Percentiles rank a stretch among this genome's conserved stretches.
Evolutionary conservation across 1,140 invertebrate genomes (phyloP).

Genomic region (Harlomillsia oculata): DNA sequence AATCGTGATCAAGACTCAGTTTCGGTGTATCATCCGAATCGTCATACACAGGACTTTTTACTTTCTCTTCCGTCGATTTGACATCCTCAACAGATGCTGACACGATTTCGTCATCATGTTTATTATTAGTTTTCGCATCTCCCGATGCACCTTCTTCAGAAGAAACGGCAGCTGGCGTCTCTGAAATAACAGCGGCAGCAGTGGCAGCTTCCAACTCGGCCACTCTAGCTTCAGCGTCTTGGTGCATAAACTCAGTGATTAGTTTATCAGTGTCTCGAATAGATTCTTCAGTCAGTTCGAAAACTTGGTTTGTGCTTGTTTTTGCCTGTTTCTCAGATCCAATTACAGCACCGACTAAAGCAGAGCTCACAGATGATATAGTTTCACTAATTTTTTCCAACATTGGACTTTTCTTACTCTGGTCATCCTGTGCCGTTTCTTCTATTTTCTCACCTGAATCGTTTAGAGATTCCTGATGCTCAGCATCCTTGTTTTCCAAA

Average conservation of each 20-base stretch:
- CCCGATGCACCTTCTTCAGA: too few relatives aligned
- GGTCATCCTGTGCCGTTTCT: background rate
- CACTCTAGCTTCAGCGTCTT: too few relatives aligned
- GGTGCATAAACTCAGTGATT: too few relatives aligned
- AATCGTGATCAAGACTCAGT: background rate
- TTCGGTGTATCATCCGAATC: background rate
- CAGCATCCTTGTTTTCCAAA: background rate
- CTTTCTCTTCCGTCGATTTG: background rate
- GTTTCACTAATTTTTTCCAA: conserved; percentile 7
- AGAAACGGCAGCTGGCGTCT: too few relatives aligned
- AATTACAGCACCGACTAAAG: background rate
- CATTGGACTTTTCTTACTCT: background rate
- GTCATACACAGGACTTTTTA: background rate
- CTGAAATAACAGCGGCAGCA: too few relatives aligned
- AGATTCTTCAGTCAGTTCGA: too few relatives aligned
- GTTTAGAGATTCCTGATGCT: background rate
- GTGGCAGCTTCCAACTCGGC: too few relatives aligned
- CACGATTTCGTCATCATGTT: too few relatives aligned
- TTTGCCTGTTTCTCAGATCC: background rate
- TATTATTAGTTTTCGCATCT: too few relatives aligned
- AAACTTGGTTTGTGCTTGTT: background rate
- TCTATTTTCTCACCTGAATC: conserved; percentile 1
- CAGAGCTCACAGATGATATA: background rate
- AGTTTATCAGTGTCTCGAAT: too few relatives aligned
- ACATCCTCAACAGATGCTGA: background rate